phyloP scores from a whole-genome alignment of 2,888 invertebrate species.

The Conomelus anceps region DNA sequence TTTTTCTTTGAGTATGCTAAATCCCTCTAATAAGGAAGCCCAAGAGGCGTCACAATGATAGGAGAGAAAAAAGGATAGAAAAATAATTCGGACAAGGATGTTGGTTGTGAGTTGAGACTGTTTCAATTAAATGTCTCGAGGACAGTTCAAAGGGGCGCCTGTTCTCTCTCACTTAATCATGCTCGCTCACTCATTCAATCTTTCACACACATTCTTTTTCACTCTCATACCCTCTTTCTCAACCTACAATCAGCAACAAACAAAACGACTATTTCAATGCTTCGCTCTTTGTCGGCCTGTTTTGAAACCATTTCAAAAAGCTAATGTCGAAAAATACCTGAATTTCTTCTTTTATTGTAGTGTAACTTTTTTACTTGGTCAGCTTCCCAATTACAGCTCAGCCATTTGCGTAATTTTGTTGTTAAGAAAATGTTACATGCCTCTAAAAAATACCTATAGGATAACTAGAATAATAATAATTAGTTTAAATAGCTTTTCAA shows the following conservation, averaged over 20 bases:
- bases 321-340: not conserved
- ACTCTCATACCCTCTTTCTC: not conserved
- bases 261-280: not conserved
- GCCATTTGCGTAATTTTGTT: not conserved
- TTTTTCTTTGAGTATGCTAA: not conserved
- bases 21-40: not conserved
- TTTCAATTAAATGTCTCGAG: not conserved
- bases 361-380: not conserved
- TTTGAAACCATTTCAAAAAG: not conserved
- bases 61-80: not conserved
- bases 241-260: not conserved
- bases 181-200: too few relatives aligned
- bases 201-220: not conserved
- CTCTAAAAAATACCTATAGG: not conserved
- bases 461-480: not conserved
- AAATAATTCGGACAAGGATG: not conserved
- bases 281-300: not conserved
- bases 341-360: not conserved
- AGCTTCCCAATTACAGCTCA: not conserved
- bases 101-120: not conserved
- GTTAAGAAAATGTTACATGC: not conserved
- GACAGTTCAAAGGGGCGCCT: not conserved
- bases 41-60: not conserved
- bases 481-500: not conserved
- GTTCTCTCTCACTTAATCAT: too few relatives aligned